Evolutionary conservation across 2,888 invertebrate species (phyloP).

Genomic region (Eristalinus sepulchralis): DNA sequence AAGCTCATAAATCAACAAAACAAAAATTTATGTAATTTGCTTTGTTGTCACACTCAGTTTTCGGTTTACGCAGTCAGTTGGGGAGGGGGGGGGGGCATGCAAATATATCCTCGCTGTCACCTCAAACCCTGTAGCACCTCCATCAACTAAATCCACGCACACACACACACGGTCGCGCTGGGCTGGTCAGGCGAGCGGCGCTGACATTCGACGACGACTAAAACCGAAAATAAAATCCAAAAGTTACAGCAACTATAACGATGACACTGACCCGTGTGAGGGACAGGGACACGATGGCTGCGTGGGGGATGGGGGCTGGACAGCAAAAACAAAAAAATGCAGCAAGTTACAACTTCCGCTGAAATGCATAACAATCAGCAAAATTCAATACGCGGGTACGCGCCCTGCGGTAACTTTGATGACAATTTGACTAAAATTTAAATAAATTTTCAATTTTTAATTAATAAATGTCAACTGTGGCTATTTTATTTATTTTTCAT

Average conservation of each 20-base stretch:
- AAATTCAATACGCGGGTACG: conserved; percentile 59
- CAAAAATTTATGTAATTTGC: conserved; percentile 63
- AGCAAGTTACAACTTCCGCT: conserved; percentile 44
- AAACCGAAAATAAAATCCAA: conserved; percentile 5
- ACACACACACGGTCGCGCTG: background rate
- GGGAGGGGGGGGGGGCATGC: conserved; percentile 28
- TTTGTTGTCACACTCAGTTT: conserved; percentile 63
- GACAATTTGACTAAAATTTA: conserved; percentile 80
- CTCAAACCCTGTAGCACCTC: conserved; percentile 57
- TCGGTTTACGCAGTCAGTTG: conserved; percentile 22
- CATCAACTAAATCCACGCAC: conserved; percentile 28
- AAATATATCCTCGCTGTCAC: conserved; percentile 54
- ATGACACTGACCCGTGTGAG: background rate
- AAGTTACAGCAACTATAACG: background rate
- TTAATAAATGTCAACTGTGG: conserved; percentile 78
- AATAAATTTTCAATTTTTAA: conserved; percentile 78
- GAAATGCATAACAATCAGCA: conserved; percentile 69
- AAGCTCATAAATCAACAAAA: conserved; percentile 71
- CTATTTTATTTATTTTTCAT: conserved; percentile 76
- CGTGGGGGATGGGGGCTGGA: background rate
- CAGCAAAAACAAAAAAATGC: background rate
- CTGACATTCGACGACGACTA: background rate
- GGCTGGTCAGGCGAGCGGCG: too few species aligned
- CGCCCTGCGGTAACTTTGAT: conserved; percentile 72
- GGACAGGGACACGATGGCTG: too few species aligned